Conservation (phyloP, 1,140 invertebrate species). For the Xylocopa sonorina region DNA sequence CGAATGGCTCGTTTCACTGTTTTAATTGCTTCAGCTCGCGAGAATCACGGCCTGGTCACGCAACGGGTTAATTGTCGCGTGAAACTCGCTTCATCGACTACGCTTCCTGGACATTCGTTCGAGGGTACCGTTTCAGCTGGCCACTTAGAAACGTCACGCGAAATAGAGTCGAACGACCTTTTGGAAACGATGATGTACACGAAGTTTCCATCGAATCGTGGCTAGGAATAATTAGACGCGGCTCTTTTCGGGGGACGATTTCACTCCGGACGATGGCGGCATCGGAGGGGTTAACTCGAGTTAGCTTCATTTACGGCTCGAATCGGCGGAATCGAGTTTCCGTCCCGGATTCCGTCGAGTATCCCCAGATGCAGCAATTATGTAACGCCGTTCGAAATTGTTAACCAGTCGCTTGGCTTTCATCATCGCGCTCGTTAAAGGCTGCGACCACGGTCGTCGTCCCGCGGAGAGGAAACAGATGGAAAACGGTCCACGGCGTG, state of each 20-base stretch:
- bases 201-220: background rate
- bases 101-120: no score
- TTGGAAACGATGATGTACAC: background rate
- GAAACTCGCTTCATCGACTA: no score
- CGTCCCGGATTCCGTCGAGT: background rate
- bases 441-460: background rate
- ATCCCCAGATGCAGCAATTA: constrained; percentile 9
- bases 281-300: constrained; percentile 1
- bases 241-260: background rate
- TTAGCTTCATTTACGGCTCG: constrained; percentile 2
- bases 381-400: constrained; percentile 28
- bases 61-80: no score
- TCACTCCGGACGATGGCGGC: background rate
- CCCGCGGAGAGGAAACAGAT: background rate
- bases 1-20: no score
- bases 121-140: no score
- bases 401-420: constrained; percentile 40
- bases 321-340: constrained; percentile 6
- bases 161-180: no score
- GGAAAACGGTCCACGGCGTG: background rate
- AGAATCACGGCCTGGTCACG: no score
- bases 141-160: no score
- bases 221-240: background rate
- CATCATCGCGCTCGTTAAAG: constrained; percentile 43
- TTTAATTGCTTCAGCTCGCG: no score